Conservation (phyloP, 2,888 invertebrate genomes). For the Ferdinandea cuprea region DNA sequence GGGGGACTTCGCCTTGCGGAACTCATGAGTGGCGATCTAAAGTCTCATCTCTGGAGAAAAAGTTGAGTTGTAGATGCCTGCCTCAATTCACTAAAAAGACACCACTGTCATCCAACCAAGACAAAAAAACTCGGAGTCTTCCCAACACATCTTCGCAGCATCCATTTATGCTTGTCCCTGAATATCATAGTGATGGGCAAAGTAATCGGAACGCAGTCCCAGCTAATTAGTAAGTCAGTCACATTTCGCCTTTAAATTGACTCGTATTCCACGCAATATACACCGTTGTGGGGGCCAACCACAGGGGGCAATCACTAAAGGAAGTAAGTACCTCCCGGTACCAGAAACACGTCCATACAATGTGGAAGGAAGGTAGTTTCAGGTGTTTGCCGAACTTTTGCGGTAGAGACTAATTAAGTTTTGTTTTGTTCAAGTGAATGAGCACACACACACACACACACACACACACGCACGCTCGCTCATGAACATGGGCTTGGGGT, state of each 20-base stretch:
- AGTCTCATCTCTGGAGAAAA: no score
- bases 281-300: constrained; percentile 8
- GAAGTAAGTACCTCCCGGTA: constrained; percentile 49
- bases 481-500: not conserved
- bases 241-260: constrained; percentile 71
- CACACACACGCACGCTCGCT: no score
- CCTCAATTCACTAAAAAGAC: not conserved
- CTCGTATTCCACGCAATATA: constrained; percentile 67
- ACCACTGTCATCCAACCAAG: constrained; percentile 31
- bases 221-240: constrained; percentile 73
- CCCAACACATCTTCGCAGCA: constrained; percentile 56
- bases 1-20: no score
- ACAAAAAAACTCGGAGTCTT: constrained; percentile 26
- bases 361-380: constrained; percentile 64
- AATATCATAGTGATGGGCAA: constrained; percentile 44
- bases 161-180: constrained; percentile 28
- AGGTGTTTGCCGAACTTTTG: constrained; percentile 73
- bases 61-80: no score
- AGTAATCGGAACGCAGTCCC: constrained; percentile 59
- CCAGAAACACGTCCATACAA: constrained; percentile 59
- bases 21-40: no score
- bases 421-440: constrained; percentile 71
- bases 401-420: constrained; percentile 72
- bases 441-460: constrained; percentile 29
- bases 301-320: constrained; percentile 37